phyloP scores from a whole-genome alignment of 2,113 vertebrate genomes.

The Gila orcuttii region DNA sequence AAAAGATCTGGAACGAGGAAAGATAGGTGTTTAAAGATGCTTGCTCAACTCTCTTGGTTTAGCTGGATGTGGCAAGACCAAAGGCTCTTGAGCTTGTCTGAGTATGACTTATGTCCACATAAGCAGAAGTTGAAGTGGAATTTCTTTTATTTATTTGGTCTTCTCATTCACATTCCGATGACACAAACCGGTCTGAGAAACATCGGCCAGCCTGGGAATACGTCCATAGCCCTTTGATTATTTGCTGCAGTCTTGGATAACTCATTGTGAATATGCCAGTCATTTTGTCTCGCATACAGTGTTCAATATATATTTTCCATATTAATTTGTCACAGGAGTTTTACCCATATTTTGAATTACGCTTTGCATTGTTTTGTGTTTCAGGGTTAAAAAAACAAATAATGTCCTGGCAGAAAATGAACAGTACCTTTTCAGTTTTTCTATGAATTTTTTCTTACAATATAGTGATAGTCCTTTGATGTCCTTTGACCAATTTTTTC shows the following conservation, averaged over 20 bases:
- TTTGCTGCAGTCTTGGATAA: background rate
- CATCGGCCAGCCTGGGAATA: background rate
- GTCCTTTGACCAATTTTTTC: too few species aligned
- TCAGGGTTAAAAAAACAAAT: too few species aligned
- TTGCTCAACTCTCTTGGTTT: background rate
- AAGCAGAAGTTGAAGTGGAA: conserved; percentile 26
- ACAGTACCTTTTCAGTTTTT: background rate
- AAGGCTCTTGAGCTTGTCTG: background rate
- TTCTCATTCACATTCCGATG: conserved; percentile 17
- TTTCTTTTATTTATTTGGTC: conserved; percentile 28
- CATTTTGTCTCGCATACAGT: background rate
- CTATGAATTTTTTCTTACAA: background rate
- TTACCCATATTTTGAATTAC: too few species aligned
- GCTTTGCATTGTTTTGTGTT: too few species aligned
- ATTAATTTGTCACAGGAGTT: too few species aligned
- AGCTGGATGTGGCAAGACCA: background rate
- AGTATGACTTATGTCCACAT: conserved; percentile 21
- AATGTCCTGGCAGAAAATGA: background rate
- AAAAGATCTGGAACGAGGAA: background rate
- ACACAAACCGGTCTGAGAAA: conserved; percentile 13
- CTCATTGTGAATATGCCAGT: background rate
- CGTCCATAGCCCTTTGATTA: conserved; percentile 6
- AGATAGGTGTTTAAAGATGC: background rate
- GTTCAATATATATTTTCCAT: too few species aligned
- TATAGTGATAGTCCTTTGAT: too few species aligned